Base-by-base conservation (phyloP, 2,888 invertebrate genomes). In the Athalia circularis region DNA sequence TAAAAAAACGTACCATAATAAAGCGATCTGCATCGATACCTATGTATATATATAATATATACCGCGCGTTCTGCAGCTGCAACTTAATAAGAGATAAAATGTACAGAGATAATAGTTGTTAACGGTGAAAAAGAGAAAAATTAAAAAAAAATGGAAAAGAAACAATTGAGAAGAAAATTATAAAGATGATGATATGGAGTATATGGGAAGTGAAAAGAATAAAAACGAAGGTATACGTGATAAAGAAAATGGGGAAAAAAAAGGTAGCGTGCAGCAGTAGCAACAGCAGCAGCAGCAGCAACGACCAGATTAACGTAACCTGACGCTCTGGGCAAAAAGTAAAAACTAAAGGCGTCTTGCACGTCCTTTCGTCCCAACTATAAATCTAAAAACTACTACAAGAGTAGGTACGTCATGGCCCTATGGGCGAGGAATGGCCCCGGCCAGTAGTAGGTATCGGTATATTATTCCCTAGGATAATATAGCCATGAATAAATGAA, bases 321-420 rank as follows among this genome's bases (percentile, higher is more conserved):
- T 83, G 87, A 87, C 84, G 84, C 85, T 85, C 82, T 78, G 84
- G 80, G 82, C 84, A 82, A 83, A 81, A 82, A 82, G 84, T 81
- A 87, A 87, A 87, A 86, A 86, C 86, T 86, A 85, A 84, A 75
- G 62, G 29, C 29, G 29, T 29, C 48, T 48, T 15, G 47, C 61
- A 50, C 75, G 64, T 75, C 75, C 52, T 75, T 29, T 75, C 62
- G 50, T 62, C 75, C 43, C 50, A 64, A 75, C 75, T 75, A 75
- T 75, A 29, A 29, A 61, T 75, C 75, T 15, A 64, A 75, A 75
- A 29, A 29, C 29, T 29, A 75, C 50, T 75, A 75, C 11, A 62
- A 59, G 59, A 15, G 29, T 29, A 29, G 29, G 29, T 29, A 29
- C 29, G 29, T 13, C 29, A 47, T 57, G 72, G 47, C 59, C 47